Evolutionary conservation across 1,140 invertebrate species (phyloP).

Genomic region (Leptoteleia sp.): DNA sequence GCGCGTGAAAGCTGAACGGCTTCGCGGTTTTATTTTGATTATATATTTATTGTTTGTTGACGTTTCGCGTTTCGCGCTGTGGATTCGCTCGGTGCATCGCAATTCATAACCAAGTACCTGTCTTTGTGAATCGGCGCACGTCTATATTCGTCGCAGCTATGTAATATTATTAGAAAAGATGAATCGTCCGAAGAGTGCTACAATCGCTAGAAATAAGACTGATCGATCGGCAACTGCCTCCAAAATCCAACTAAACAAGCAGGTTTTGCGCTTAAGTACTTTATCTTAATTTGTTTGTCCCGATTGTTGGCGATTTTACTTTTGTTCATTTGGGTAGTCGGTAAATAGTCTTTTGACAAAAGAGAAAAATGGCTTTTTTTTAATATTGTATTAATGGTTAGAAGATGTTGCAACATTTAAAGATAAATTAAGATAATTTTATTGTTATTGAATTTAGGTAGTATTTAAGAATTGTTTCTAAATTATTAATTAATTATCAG

Average conservation of each 20-base stretch:
- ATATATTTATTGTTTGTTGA: slow-evolving; percentile 34
- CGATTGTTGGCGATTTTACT: slow-evolving; percentile 4
- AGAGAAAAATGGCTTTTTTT: too few species aligned
- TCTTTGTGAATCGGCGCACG: slow-evolving; percentile 7
- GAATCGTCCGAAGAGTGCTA: slow-evolving; percentile 47
- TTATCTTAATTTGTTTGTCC: neutral
- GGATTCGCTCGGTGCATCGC: neutral
- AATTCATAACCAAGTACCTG: slow-evolving; percentile 18
- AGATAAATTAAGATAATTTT: too few species aligned
- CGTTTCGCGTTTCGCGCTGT: slow-evolving; percentile 5
- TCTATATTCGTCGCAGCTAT: slow-evolving; percentile 38
- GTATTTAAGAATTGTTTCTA: too few species aligned
- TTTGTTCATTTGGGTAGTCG: too few species aligned
- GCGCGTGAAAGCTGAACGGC: slow-evolving; percentile 7
- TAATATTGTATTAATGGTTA: too few species aligned
- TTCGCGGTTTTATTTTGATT: neutral
- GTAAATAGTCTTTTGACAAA: too few species aligned
- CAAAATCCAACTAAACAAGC: slow-evolving; percentile 34
- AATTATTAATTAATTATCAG: too few species aligned
- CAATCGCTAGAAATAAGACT: slow-evolving; percentile 38
- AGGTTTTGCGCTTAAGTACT: slow-evolving; percentile 13
- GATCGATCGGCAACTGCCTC: slow-evolving; percentile 33
- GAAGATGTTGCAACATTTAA: too few species aligned
- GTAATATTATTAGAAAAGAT: slow-evolving; percentile 54
- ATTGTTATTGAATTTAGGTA: too few species aligned